phyloP scores from a whole-genome alignment of 2,113 vertebrate species.

The Mystacornis crossleyi region DNA sequence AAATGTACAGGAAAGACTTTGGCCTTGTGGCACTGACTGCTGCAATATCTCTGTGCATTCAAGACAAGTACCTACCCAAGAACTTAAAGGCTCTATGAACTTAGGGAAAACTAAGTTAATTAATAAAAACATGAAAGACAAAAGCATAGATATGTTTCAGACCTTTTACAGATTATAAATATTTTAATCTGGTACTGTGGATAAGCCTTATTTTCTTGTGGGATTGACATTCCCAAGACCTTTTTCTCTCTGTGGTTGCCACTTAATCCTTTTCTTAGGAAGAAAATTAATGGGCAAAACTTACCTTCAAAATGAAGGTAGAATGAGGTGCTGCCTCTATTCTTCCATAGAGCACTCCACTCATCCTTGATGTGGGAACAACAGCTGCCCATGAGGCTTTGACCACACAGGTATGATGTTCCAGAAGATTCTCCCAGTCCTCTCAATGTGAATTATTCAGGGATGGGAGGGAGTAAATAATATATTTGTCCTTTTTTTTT shows the following conservation, averaged over 20 bases:
- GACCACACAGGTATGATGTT: not conserved
- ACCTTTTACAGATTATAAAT: not conserved
- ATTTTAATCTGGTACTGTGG: not conserved
- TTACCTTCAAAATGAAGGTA: not conserved
- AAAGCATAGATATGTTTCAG: not conserved
- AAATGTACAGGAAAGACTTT: not conserved
- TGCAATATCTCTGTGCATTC: not conserved
- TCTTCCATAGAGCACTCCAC: not conserved
- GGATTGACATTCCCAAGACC: not conserved
- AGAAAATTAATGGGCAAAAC: not conserved
- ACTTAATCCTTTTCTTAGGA: not conserved
- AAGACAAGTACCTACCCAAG: not conserved
- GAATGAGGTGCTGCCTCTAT: not conserved
- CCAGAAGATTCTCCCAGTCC: not conserved
- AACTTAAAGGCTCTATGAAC: not conserved
- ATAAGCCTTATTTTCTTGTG: not conserved
- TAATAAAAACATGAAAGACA: not conserved
- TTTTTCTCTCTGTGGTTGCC: not conserved
- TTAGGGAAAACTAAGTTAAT: not conserved
- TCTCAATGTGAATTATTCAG: not conserved
- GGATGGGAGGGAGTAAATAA: not conserved
- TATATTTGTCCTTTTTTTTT: not conserved
- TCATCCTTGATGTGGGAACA: not conserved
- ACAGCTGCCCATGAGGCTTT: not conserved
- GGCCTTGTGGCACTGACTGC: not conserved